These are phyloP conservation scores for Bufotes viridis DNA, from an alignment of 2,797 vertebrate genomes.

Conservation along the genomic window DNA sequence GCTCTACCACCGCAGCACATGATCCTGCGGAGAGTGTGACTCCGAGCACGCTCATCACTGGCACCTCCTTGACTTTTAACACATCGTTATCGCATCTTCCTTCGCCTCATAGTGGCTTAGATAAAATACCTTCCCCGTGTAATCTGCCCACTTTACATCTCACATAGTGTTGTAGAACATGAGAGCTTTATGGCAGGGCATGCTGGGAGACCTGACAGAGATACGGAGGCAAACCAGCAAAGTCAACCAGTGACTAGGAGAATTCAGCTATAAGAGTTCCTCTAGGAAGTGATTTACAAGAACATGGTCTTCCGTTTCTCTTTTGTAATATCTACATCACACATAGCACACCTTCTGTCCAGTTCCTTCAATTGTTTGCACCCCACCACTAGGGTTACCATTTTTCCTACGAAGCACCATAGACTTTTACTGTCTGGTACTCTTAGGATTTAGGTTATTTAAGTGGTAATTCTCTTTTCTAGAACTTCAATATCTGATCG, in stretches of 20 bases:
- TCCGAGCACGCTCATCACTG: constrained; percentile 64
- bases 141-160: constrained; percentile 60
- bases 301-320: too few relatives aligned
- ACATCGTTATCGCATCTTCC: constrained; percentile 68
- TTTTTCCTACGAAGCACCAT: too few relatives aligned
- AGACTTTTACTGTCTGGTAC: too few relatives aligned
- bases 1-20: constrained; percentile 38
- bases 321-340: background rate
- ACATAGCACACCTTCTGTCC: background rate
- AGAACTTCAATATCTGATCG: too few relatives aligned
- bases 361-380: too few relatives aligned
- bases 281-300: background rate
- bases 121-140: constrained; percentile 70
- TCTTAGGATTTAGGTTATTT: too few relatives aligned
- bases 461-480: too few relatives aligned
- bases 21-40: constrained; percentile 60
- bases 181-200: constrained; percentile 50
- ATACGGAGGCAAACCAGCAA: background rate
- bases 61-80: constrained; percentile 75
- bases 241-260: background rate
- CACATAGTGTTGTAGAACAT: constrained; percentile 43
- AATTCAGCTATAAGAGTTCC: constrained; percentile 32
- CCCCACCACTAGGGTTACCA: too few relatives aligned
- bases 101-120: constrained; percentile 62
- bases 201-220: background rate